Percentiles rank a stretch among this genome's conserved stretches.
Evolutionary conservation across 2,888 invertebrate genomes (phyloP).

Genomic region (Drosophila robusta): DNA sequence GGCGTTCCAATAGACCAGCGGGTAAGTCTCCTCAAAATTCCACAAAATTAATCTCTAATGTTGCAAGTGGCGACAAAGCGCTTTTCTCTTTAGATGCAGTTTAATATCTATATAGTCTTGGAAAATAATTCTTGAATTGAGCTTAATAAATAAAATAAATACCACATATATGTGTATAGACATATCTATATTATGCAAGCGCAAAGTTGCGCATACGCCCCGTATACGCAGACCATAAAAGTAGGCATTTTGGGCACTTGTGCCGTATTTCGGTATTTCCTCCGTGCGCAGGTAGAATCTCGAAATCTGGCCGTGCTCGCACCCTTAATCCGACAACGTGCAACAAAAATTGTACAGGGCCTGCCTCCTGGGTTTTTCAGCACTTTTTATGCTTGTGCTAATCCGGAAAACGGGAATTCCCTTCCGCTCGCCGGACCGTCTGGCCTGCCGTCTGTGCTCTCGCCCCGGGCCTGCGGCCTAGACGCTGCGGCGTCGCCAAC

Average conservation of each 20-base stretch:
- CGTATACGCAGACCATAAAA: not conserved
- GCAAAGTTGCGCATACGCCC: not conserved
- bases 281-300: slow-evolving; percentile 37
- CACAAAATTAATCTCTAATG: no score
- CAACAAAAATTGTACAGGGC: not conserved
- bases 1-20: slow-evolving; percentile 88
- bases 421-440: slow-evolving; percentile 50
- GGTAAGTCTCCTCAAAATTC: no score
- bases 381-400: slow-evolving; percentile 55
- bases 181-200: not conserved
- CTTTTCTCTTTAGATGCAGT: no score
- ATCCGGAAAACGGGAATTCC: slow-evolving; percentile 82
- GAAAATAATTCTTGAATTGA: no score
- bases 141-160: no score
- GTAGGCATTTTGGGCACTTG: not conserved
- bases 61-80: no score
- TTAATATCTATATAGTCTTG: no score
- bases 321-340: slow-evolving; percentile 64
- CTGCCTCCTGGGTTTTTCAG: slow-evolving; percentile 16
- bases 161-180: no score
- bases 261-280: slow-evolving; percentile 19
- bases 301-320: slow-evolving; percentile 43
- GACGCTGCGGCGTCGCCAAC: slow-evolving; percentile 55
- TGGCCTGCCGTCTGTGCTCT: slow-evolving; percentile 8
- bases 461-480: slow-evolving; percentile 9